Percentiles rank a stretch among this genome's conserved stretches.
Conservation (phyloP, 1,140 invertebrate species). For the Colletes latitarsis region DNA sequence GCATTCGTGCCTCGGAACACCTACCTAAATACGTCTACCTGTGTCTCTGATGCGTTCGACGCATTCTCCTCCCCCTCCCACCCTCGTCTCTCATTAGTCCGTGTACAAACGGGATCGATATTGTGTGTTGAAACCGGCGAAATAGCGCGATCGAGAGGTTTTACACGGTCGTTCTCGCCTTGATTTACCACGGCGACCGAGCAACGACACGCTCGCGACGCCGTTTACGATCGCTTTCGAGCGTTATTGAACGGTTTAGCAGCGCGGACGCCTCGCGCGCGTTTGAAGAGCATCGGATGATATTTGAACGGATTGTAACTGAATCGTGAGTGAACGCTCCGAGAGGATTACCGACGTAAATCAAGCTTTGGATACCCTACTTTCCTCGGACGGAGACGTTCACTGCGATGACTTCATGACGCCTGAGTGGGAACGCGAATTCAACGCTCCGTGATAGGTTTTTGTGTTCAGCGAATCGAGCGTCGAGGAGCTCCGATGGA, state of each 20-base stretch:
- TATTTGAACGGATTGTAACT: slow-evolving; percentile 26
- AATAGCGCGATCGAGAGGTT: background rate
- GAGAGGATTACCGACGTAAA: slow-evolving; percentile 9
- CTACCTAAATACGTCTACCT: slow-evolving; percentile 55
- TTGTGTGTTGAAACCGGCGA: background rate
- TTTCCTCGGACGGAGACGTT: slow-evolving; percentile 4
- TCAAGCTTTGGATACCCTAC: slow-evolving; percentile 17
- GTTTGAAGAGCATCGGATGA: slow-evolving; percentile 28
- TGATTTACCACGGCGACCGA: slow-evolving; percentile 28
- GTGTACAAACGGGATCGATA: background rate
- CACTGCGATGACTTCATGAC: slow-evolving; percentile 29
- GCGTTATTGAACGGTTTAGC: slow-evolving; percentile 11
- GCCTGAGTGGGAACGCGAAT: background rate
- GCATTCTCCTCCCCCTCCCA: background rate
- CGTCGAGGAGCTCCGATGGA: background rate
- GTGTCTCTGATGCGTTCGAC: background rate
- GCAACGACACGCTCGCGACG: slow-evolving; percentile 30
- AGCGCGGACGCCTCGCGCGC: background rate
- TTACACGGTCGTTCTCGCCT: slow-evolving; percentile 18
- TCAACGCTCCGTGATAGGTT: slow-evolving; percentile 10
- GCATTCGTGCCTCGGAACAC: slow-evolving; percentile 51
- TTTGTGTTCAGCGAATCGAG: background rate
- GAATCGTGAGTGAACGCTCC: slow-evolving; percentile 25
- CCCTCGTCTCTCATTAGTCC: background rate
- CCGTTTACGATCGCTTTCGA: slow-evolving; percentile 24